A percentile compares a stretch with the other conserved stretches of the same genome.
Conservation (phyloP, 2,113 vertebrate genomes). For the Microtus pennsylvanicus region DNA sequence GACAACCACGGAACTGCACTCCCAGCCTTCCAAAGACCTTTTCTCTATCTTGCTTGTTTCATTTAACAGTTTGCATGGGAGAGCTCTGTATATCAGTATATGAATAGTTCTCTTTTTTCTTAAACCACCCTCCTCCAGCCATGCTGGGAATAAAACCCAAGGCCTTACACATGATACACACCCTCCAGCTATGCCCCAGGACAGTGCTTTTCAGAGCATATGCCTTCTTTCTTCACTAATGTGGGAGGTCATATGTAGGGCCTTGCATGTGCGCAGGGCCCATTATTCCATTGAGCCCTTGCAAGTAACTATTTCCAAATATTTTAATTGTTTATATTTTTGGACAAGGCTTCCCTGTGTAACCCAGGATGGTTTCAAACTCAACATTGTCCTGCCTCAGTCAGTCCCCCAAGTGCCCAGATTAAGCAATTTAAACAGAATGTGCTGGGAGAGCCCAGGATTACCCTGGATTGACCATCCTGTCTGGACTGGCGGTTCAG, state of each 20-base stretch:
- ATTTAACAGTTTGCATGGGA: not conserved
- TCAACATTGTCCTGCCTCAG: too few species aligned
- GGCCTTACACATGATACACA: not conserved
- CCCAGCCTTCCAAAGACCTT: not conserved
- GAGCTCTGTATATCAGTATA: not conserved
- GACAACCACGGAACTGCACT: not conserved
- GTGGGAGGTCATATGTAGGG: not conserved
- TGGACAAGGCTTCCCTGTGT: not conserved
- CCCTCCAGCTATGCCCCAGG: not conserved
- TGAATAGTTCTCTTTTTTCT: not conserved
- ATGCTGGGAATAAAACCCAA: not conserved
- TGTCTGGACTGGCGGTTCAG: too few species aligned
- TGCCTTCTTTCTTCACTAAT: not conserved
- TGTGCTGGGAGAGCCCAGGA: not conserved
- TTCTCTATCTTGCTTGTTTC: not conserved
- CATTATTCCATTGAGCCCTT: not conserved
- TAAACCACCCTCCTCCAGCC: too few species aligned
- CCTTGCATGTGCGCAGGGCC: not conserved
- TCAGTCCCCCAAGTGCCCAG: not conserved
- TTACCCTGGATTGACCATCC: not conserved
- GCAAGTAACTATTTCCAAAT: not conserved
- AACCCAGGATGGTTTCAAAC: not conserved
- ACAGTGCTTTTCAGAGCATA: not conserved
- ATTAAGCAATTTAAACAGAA: not conserved
- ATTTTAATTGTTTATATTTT: not conserved